Evolutionary conservation across 2,797 vertebrate genomes (phyloP), one percentile per base, ranked within the genome.

Genomic region (Schizothorax lantsangensis): DNA sequence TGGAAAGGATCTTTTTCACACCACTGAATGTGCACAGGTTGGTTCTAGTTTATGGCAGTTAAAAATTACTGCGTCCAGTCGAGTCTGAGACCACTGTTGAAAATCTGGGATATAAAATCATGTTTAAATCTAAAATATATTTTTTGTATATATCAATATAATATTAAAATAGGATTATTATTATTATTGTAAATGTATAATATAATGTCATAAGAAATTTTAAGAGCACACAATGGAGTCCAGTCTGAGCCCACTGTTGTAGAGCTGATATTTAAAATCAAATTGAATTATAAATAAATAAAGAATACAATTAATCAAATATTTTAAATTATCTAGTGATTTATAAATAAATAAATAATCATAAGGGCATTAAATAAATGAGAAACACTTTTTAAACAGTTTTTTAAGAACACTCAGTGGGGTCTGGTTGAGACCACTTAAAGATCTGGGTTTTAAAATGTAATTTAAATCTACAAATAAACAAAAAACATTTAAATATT

Each of bases 1-100:
- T 87, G 84, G 26, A 66, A 33, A 43, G 59, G 68, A 89, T 87
- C 81, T 86, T 15, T 57, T 82, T 33, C 36, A 79, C 69, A 72
- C 40, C 43, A 43, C 19, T 75, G 40, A 74, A 78, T 74, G 15
- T 85, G 78, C 36, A 9, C 30, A 1, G 11, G 30, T 33, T 30
- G 36, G 52, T 78, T 68, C 10, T 68, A 33, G 40, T 45, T 36
- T 69, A 52, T 49, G 15, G 8, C 30, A 69, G 21, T 69, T 21
- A 81, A 36, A 49, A 49, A 49, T 66, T 68, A 62, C 14, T 6
- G 15, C 2, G 17, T 19, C 11, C 11, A 21, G 30, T 11, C 26
- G 0, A 54, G 47, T n/a, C 3, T 78, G 52, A 57, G 33, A 78
- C 3, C 15, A 40, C 52, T 38, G 15, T 59, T 59, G 6, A 40